Conservation (phyloP, 1,140 invertebrate species). For the Aphelenchoides besseyi region DNA sequence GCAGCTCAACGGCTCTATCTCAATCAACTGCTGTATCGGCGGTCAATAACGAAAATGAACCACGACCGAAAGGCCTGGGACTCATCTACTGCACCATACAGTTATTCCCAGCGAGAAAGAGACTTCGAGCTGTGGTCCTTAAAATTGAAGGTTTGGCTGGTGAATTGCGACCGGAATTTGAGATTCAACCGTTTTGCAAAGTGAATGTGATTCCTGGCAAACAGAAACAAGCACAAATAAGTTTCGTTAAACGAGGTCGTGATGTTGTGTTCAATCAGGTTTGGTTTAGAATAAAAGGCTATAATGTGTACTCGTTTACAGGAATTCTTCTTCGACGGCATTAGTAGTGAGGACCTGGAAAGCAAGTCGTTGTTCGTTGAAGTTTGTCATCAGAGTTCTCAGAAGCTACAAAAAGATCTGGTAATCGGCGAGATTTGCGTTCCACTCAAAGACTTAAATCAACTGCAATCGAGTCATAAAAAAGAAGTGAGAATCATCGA, state of each 20-base stretch:
- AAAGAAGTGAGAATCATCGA: slow-evolving; percentile 61
- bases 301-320: slow-evolving; percentile 26
- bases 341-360: slow-evolving; percentile 56
- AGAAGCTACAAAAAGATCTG: slow-evolving; percentile 61
- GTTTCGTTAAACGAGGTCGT: slow-evolving; percentile 57
- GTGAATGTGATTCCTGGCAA: slow-evolving; percentile 54
- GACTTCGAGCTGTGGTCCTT: slow-evolving; percentile 53
- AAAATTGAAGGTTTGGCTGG: slow-evolving; percentile 62
- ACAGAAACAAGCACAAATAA: slow-evolving; percentile 47
- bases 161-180: slow-evolving; percentile 58
- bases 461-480: slow-evolving; percentile 53
- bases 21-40: slow-evolving; percentile 20
- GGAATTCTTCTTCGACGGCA: slow-evolving; percentile 62
- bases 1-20: slow-evolving; percentile 23
- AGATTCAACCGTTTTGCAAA: slow-evolving; percentile 61
- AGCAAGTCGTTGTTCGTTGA: slow-evolving; percentile 48
- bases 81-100: slow-evolving; percentile 59
- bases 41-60: slow-evolving; percentile 38
- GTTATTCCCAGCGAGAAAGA: slow-evolving; percentile 62
- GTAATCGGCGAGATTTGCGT: slow-evolving; percentile 52
- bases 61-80: slow-evolving; percentile 56
- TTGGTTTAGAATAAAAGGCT: slow-evolving; percentile 1
- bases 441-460: slow-evolving; percentile 52
- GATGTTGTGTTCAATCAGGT: slow-evolving; percentile 62
- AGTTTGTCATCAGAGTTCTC: slow-evolving; percentile 54